These are phyloP conservation scores for Vanessa cardui DNA, from an alignment of 2,888 invertebrate genomes.

Conservation along the genomic window DNA sequence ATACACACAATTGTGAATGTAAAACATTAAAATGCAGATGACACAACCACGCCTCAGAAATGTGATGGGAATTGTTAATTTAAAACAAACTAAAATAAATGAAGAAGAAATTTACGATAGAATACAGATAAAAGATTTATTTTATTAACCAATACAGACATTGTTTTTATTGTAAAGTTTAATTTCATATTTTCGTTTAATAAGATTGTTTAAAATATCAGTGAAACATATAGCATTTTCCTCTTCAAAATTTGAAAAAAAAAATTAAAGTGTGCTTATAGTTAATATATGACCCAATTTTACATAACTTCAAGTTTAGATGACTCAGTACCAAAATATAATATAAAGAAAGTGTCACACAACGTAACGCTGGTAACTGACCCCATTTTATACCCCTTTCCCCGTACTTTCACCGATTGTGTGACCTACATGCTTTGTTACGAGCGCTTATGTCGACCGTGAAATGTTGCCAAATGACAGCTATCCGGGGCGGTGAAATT, in stretches of 20 bases:
- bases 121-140: neutral
- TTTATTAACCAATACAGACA: no score
- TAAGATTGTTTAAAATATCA: no score
- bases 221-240: neutral
- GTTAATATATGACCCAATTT: constrained; percentile 19
- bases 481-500: constrained; percentile 36
- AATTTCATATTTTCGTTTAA: no score
- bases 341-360: constrained; percentile 72
- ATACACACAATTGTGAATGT: neutral
- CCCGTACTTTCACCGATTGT: constrained; percentile 71
- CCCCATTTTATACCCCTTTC: constrained; percentile 72
- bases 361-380: constrained; percentile 76
- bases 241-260: neutral
- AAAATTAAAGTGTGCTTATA: neutral
- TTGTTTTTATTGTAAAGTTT: no score
- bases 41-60: constrained; percentile 7
- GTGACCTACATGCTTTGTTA: constrained; percentile 63
- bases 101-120: neutral
- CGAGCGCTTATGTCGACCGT: constrained; percentile 47
- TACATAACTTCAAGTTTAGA: constrained; percentile 16
- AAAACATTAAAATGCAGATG: constrained; percentile 15
- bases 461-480: constrained; percentile 38
- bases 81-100: neutral
- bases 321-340: constrained; percentile 20
- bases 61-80: constrained; percentile 12